A percentile compares a stretch with the other conserved stretches of the same genome.
Conservation (phyloP, 2,113 vertebrate species). For the Mionectes macconnelli region DNA sequence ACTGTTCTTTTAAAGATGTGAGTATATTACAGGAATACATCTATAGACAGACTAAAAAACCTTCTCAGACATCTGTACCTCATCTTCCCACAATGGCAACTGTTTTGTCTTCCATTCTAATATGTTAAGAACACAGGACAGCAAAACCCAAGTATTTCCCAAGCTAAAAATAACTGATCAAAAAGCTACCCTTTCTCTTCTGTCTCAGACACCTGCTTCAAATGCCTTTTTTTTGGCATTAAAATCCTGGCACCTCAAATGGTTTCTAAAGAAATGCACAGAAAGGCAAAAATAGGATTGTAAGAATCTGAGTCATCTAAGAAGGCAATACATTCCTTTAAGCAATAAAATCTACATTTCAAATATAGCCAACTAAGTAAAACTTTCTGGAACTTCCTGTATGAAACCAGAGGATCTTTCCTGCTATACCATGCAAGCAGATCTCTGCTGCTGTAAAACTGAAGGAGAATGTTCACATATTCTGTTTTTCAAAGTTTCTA, state of each 20-base stretch:
- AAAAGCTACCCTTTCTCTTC: background rate
- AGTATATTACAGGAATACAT: background rate
- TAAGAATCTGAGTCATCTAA: background rate
- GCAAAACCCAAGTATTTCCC: background rate
- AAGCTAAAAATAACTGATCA: background rate
- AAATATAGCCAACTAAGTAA: background rate
- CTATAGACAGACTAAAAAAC: background rate
- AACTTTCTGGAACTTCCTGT: background rate
- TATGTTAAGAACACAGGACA: background rate
- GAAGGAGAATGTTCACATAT: background rate
- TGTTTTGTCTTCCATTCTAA: background rate
- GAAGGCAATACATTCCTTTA: background rate
- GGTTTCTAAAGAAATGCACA: background rate
- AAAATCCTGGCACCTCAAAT: background rate
- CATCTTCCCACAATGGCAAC: background rate
- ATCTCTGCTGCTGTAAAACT: background rate
- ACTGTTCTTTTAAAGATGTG: background rate
- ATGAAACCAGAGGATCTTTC: background rate
- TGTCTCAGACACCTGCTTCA: background rate
- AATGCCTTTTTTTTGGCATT: background rate
- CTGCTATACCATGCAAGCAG: background rate
- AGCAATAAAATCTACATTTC: background rate
- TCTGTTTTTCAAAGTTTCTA: background rate
- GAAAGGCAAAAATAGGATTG: background rate
- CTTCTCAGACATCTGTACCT: background rate